A percentile compares a stretch with the other conserved stretches of the same genome.
These are phyloP conservation scores for Tachyglossus aculeatus DNA, from an alignment of 2,797 vertebrate genomes.

Conservation along the genomic window DNA sequence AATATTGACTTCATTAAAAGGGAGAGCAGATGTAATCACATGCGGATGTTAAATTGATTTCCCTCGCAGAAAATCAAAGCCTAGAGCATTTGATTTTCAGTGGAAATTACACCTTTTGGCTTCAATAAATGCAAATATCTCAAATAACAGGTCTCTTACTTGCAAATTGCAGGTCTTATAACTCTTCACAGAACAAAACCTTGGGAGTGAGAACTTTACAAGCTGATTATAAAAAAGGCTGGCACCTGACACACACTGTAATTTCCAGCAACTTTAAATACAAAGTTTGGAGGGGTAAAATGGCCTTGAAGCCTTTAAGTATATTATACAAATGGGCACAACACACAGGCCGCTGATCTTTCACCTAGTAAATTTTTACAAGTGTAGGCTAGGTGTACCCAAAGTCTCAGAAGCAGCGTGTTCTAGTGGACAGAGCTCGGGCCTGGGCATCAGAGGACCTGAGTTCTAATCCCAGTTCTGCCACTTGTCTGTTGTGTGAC, in stretches of 20 bases:
- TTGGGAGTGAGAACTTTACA: neutral
- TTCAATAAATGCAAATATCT: neutral
- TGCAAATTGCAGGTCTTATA: neutral
- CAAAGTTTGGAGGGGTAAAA: neutral
- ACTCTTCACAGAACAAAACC: neutral
- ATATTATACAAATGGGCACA: neutral
- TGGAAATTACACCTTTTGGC: neutral
- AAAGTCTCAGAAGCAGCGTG: no score
- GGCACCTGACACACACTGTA: constrained; percentile 1
- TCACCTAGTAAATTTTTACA: neutral
- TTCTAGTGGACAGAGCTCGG: no score
- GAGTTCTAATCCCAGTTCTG: no score
- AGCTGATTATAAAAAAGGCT: neutral
- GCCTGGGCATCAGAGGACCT: no score
- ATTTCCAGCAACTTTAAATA: neutral
- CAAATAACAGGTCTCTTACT: neutral
- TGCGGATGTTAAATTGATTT: neutral
- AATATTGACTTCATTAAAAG: neutral
- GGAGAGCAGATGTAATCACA: neutral
- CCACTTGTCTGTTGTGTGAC: no score
- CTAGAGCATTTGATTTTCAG: neutral
- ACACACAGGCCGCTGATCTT: neutral
- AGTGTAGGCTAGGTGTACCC: no score
- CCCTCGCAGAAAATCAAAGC: neutral
- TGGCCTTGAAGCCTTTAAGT: neutral